Evolutionary conservation across 2,797 vertebrate species (phyloP).

Genomic region (Neosilurus mollespiculum): DNA sequence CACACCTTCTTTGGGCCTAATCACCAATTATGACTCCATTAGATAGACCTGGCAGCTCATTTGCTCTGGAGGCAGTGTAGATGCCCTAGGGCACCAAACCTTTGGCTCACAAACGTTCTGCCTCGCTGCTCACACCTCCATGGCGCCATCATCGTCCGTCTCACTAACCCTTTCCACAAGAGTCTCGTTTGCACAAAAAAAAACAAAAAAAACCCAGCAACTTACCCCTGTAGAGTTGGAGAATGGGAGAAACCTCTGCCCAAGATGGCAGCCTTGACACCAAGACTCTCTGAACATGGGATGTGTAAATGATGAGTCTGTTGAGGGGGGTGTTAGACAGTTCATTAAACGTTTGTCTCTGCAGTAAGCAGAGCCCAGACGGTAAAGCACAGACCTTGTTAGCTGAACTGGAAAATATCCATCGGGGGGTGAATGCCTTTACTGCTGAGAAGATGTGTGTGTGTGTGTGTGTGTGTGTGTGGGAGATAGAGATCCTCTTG

Average conservation of each 20-base stretch:
- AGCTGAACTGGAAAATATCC: conserved; percentile 92
- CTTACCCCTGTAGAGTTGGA: conserved; percentile 82
- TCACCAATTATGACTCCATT: conserved; percentile 99
- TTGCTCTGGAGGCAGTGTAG: conserved; percentile 83
- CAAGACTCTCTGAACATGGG: conserved; percentile 69
- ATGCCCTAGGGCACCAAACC: conserved; percentile 80
- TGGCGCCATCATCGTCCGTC: conserved; percentile 76
- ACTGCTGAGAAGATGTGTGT: conserved; percentile 47
- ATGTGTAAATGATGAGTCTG: conserved; percentile 75
- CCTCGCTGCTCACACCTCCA: conserved; percentile 73
- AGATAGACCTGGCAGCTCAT: conserved; percentile 93
- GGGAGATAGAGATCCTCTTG: conserved; percentile 70
- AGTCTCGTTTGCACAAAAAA: conserved; percentile 67
- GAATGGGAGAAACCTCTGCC: conserved; percentile 78
- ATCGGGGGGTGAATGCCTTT: conserved; percentile 78
- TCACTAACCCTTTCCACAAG: conserved; percentile 64
- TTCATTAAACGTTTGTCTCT: conserved; percentile 95
- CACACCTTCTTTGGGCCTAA: conserved; percentile 88
- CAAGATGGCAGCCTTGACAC: conserved; percentile 71
- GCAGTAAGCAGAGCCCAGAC: conserved; percentile 79
- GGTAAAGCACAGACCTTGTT: conserved; percentile 91
- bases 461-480: conserved; percentile 32
- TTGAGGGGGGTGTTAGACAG: conserved; percentile 87
- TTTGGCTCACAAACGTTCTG: conserved; percentile 82
- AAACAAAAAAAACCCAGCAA: conserved; percentile 76